These are phyloP conservation scores for Scaptomyza cyrtandrae DNA, from an alignment of 2,888 invertebrate genomes.

Conservation along the genomic window DNA sequence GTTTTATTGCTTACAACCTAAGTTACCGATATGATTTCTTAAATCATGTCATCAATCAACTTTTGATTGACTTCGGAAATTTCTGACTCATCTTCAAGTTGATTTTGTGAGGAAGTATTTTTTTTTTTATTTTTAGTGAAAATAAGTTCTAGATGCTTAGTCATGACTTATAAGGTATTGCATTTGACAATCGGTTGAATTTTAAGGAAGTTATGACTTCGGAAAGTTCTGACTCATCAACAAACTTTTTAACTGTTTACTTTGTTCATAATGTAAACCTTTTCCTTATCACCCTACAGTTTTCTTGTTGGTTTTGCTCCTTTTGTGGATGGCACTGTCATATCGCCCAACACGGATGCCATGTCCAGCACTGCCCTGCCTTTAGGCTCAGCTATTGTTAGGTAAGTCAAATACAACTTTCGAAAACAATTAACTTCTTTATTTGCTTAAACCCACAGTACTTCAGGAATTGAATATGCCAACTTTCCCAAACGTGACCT, in stretches of 20 bases:
- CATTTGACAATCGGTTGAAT: too few species aligned
- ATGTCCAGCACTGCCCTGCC: slow-evolving; percentile 82
- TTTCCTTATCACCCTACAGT: slow-evolving; percentile 73
- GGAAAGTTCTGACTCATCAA: too few species aligned
- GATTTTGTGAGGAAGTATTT: too few species aligned
- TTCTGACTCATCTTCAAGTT: too few species aligned
- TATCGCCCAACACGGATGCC: slow-evolving; percentile 86
- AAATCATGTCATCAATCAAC: too few species aligned
- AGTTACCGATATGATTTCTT: background rate
- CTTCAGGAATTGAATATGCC: slow-evolving; percentile 92
- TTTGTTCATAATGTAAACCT: background rate
- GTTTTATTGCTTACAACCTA: background rate
- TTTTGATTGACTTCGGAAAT: background rate
- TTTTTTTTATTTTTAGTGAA: too few species aligned
- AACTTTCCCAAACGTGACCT: slow-evolving; percentile 93
- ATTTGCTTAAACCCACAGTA: slow-evolving; percentile 60
- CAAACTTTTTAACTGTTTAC: too few species aligned
- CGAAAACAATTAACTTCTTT: background rate
- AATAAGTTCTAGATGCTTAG: too few species aligned
- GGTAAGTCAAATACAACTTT: slow-evolving; percentile 81
- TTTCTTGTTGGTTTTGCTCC: slow-evolving; percentile 97
- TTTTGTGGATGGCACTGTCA: slow-evolving; percentile 95
- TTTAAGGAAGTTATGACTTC: too few species aligned
- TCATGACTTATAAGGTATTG: too few species aligned
- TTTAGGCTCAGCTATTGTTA: slow-evolving; percentile 84